Evolutionary conservation across 2,113 vertebrate species (phyloP).

Genomic region (Nansenia antarctica): DNA sequence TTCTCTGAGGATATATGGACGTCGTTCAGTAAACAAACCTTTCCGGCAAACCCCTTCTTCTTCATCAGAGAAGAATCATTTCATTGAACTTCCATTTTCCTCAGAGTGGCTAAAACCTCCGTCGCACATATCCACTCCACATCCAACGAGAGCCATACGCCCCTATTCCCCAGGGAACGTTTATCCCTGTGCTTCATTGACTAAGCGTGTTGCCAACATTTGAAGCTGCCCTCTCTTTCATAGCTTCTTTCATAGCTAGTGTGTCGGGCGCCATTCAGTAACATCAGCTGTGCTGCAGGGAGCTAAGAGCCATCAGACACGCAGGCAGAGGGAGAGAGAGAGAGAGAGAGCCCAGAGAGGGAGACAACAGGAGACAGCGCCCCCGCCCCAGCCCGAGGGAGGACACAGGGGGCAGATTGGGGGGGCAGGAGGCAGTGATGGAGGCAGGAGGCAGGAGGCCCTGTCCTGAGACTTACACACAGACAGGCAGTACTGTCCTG

Average conservation of each 20-base stretch:
- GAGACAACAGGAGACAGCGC: neutral
- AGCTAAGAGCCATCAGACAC: slow-evolving; percentile 11
- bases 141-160: too few species aligned
- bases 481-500: slow-evolving; percentile 24
- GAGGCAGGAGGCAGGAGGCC: slow-evolving; percentile 17
- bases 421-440: too few species aligned
- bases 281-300: neutral
- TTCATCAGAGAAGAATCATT: too few species aligned
- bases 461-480: slow-evolving; percentile 37
- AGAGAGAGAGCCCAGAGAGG: slow-evolving; percentile 17
- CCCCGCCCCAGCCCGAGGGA: slow-evolving; percentile 22
- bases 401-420: slow-evolving; percentile 29
- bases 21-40: too few species aligned
- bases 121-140: too few species aligned
- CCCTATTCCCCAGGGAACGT: too few species aligned
- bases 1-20: too few species aligned
- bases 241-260: neutral
- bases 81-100: neutral
- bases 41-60: too few species aligned
- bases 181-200: neutral
- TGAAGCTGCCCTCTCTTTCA: too few species aligned
- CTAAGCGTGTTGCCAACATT: neutral
- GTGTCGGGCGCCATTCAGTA: too few species aligned
- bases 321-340: slow-evolving; percentile 6
- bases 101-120: neutral